Evolutionary conservation across 2,113 vertebrate species (phyloP).

Genomic region (Mirza zaza): DNA sequence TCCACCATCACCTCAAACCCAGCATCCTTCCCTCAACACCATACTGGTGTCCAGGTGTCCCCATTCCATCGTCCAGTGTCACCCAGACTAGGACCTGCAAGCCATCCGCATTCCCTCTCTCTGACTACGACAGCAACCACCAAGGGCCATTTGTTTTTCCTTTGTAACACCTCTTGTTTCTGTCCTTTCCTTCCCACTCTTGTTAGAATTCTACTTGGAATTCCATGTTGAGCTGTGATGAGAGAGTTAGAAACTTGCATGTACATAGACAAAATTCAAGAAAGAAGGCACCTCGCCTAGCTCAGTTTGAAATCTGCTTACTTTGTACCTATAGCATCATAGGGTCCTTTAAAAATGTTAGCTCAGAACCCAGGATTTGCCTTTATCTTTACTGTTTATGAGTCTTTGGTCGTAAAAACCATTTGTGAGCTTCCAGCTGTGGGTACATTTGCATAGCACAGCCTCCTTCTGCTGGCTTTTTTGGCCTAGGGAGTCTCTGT

Average conservation of each 20-base stretch:
- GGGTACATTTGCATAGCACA: not conserved
- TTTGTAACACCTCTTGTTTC: not conserved
- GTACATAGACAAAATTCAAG: not conserved
- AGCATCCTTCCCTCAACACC: not conserved
- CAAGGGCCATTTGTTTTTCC: not conserved
- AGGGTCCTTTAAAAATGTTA: not conserved
- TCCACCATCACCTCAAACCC: not conserved
- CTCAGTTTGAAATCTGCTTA: conserved; percentile 1
- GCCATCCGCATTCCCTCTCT: not conserved
- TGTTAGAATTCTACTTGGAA: not conserved
- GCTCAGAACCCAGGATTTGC: not conserved
- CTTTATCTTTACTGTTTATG: not conserved
- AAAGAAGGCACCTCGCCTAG: not conserved
- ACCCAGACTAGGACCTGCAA: not conserved
- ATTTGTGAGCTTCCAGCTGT: not conserved
- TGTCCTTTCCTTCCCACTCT: not conserved
- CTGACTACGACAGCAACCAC: not conserved
- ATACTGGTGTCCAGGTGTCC: not conserved
- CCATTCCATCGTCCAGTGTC: not conserved
- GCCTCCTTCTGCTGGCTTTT: not conserved
- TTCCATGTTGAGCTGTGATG: not conserved
- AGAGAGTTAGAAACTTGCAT: not conserved
- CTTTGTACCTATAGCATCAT: not conserved
- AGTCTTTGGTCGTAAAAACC: not conserved
- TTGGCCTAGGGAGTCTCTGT: not conserved